Percentiles rank a stretch among this genome's conserved stretches.
These are phyloP conservation scores for Odontophorus gujanensis DNA, from an alignment of 2,113 vertebrate genomes.

Conservation along the genomic window DNA sequence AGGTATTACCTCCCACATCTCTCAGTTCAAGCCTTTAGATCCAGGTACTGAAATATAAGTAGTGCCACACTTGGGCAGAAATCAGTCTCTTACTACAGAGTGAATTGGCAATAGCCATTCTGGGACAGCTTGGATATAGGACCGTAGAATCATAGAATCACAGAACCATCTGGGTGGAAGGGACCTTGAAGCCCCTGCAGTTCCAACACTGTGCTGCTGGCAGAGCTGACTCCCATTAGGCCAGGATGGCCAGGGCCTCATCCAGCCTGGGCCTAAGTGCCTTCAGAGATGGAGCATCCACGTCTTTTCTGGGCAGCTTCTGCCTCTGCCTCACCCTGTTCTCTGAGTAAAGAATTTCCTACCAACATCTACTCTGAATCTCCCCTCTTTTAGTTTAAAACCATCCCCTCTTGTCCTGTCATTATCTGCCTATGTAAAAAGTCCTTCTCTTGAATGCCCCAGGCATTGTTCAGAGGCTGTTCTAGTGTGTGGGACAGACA, in stretches of 20 bases:
- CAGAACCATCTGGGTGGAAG: background rate
- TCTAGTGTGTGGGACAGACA: background rate
- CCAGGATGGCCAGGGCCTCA: background rate
- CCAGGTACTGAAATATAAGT: background rate
- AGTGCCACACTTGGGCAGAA: background rate
- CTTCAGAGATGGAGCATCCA: background rate
- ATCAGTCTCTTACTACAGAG: background rate
- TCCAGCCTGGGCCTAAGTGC: background rate
- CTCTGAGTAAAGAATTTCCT: background rate
- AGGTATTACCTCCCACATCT: background rate
- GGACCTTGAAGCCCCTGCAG: background rate
- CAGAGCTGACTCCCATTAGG: background rate
- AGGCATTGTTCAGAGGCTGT: background rate
- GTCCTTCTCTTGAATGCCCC: background rate
- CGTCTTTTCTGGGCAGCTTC: background rate
- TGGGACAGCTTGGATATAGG: background rate
- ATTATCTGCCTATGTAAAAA: background rate
- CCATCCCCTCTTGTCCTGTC: background rate
- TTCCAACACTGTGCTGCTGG: background rate
- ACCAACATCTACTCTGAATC: background rate
- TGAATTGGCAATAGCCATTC: background rate
- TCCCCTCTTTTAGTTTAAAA: background rate
- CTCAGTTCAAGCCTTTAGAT: background rate
- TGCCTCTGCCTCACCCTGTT: background rate
- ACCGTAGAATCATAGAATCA: background rate